These are phyloP conservation scores for Halichoerus grypus DNA, from an alignment of 2,113 vertebrate genomes.

Conservation along the genomic window DNA sequence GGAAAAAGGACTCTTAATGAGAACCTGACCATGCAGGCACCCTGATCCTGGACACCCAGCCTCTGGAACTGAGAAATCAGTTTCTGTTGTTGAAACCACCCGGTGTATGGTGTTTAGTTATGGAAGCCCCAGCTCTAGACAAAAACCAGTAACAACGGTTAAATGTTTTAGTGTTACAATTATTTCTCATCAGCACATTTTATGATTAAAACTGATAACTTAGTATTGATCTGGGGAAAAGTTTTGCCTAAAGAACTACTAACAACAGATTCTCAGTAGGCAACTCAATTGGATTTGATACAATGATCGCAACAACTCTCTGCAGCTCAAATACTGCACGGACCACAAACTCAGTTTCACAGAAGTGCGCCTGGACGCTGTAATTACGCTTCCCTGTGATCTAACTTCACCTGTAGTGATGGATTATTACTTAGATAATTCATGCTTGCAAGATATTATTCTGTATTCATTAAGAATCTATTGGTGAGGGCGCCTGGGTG, in stretches of 20 bases:
- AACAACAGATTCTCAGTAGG: not conserved
- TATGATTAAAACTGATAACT: not conserved
- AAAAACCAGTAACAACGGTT: not conserved
- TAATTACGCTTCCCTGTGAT: not conserved
- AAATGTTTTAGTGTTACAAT: not conserved
- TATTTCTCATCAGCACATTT: not conserved
- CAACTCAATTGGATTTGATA: not conserved
- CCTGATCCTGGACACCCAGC: not conserved
- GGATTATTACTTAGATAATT: not conserved
- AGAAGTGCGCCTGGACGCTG: rapidly evolving
- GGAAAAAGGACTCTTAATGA: not conserved
- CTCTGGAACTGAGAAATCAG: not conserved
- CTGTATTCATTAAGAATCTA: not conserved
- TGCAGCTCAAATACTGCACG: not conserved
- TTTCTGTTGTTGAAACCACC: not conserved
- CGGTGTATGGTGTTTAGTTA: not conserved
- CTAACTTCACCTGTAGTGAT: not conserved
- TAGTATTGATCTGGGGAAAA: not conserved
- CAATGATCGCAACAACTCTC: not conserved
- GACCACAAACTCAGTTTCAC: not conserved
- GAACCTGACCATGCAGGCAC: not conserved
- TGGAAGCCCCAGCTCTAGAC: not conserved
- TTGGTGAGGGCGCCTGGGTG: not conserved
- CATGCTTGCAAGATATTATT: not conserved
- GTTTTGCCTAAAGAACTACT: not conserved